Evolutionary conservation across 2,888 invertebrate species (phyloP).

Genomic region (Ennomos erosarius): DNA sequence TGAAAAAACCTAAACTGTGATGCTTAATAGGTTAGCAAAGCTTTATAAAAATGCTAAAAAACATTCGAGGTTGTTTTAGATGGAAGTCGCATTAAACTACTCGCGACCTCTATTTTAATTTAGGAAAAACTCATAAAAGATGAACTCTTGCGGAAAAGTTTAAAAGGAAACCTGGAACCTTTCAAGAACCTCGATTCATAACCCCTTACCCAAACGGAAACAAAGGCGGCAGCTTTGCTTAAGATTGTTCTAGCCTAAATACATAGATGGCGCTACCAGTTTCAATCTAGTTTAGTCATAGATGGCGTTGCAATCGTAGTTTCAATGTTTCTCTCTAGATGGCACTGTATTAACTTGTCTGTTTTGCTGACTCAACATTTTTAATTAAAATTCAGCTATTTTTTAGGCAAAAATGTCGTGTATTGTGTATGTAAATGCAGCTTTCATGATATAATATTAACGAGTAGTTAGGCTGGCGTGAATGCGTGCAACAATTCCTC

Average conservation of each 20-base stretch:
- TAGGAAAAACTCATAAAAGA: no score
- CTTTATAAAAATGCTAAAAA: no score
- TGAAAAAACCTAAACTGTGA: no score
- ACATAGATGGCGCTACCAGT: constrained; percentile 29
- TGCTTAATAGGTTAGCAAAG: no score
- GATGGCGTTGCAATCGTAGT: constrained; percentile 27
- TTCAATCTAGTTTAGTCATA: constrained; percentile 8
- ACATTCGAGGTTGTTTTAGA: no score
- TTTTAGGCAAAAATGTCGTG: constrained; percentile 1
- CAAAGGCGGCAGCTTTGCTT: background rate
- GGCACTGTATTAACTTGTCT: no score
- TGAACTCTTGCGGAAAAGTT: background rate
- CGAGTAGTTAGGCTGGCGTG: constrained; percentile 15
- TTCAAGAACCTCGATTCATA: no score
- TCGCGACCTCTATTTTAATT: no score
- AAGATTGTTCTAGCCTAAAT: background rate
- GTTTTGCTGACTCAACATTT: no score
- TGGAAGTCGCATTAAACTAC: no score
- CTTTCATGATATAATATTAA: constrained; percentile 24
- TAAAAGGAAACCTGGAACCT: background rate
- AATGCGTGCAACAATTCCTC: constrained; percentile 34
- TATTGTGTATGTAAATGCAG: constrained; percentile 24
- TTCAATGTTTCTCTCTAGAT: constrained; percentile 5
- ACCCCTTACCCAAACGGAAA: background rate
- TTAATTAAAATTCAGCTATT: no score